These are phyloP conservation scores for Megalops atlanticus DNA, from an alignment of 2,113 vertebrate genomes.

Conservation along the genomic window DNA sequence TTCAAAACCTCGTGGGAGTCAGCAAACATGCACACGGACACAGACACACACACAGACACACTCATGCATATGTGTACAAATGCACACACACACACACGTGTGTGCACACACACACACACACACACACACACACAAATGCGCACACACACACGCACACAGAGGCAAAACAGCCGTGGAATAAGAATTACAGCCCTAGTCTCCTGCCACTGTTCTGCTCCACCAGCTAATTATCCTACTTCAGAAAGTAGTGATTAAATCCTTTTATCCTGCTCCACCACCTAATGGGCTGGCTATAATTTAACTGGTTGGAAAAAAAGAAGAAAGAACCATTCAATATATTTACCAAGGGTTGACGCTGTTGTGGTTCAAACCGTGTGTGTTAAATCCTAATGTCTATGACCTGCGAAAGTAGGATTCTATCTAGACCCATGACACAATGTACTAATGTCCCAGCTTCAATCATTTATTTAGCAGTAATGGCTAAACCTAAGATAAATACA, in stretches of 20 bases:
- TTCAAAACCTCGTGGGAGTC: not conserved
- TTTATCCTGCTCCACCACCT: slow-evolving; percentile 21
- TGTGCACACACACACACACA: too few species aligned
- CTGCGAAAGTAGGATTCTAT: not conserved
- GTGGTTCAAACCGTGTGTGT: not conserved
- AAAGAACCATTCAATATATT: slow-evolving; percentile 18
- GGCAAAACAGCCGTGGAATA: not conserved
- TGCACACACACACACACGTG: too few species aligned
- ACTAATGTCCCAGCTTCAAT: not conserved
- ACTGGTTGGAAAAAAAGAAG: slow-evolving; percentile 36
- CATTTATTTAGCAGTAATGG: not conserved
- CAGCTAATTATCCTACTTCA: slow-evolving; percentile 15
- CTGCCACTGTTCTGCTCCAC: slow-evolving; percentile 11
- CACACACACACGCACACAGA: not conserved
- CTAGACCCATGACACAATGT: not conserved
- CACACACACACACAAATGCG: not conserved
- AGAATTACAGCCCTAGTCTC: slow-evolving; percentile 15
- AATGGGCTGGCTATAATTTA: slow-evolving; percentile 26
- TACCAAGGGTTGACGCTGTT: slow-evolving; percentile 9
- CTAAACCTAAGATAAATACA: too few species aligned
- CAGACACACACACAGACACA: not conserved
- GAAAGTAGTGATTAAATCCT: slow-evolving; percentile 23
- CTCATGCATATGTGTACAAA: too few species aligned
- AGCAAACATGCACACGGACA: slow-evolving; percentile 6
- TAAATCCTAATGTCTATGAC: not conserved